A percentile compares a stretch with the other conserved stretches of the same genome.
Conservation (phyloP, 2,888 invertebrate species). For the Cryptocheilus praepositus region DNA sequence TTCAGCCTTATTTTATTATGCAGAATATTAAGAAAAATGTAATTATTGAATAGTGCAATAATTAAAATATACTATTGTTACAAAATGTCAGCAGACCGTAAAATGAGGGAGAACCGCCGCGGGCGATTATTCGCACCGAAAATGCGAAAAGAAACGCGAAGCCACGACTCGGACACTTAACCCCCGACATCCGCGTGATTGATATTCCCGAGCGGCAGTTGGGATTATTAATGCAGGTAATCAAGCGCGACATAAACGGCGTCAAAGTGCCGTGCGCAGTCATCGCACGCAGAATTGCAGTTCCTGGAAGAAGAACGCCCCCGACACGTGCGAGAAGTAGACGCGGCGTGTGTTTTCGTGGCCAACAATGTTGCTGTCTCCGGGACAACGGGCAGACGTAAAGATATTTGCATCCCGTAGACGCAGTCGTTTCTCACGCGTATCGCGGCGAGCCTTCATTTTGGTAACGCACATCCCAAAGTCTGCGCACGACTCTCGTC, state of each 20-base stretch:
- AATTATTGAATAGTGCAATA: too few relatives aligned
- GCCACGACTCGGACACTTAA: too few relatives aligned
- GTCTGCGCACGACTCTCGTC: constrained; percentile 19
- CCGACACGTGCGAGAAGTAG: neutral
- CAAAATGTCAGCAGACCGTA: too few relatives aligned
- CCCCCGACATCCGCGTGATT: too few relatives aligned
- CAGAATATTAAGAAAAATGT: too few relatives aligned
- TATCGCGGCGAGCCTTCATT: constrained; percentile 32
- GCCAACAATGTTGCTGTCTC: neutral
- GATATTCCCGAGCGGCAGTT: too few relatives aligned
- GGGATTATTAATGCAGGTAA: constrained; percentile 4
- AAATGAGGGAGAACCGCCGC: too few relatives aligned
- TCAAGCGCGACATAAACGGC: neutral
- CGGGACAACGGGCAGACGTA: neutral
- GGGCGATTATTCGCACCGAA: too few relatives aligned
- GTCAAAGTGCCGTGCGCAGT: neutral
- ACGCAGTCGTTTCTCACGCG: constrained; percentile 19
- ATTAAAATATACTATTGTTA: too few relatives aligned
- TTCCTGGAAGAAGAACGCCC: neutral
- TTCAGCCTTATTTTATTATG: too few relatives aligned
- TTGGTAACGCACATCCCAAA: constrained; percentile 28
- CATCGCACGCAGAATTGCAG: neutral
- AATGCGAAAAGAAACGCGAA: too few relatives aligned
- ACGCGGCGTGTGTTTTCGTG: neutral
- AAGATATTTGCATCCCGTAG: constrained; percentile 4